Base-by-base conservation (phyloP, 2,113 vertebrate species). In the Tetrax tetrax region DNA sequence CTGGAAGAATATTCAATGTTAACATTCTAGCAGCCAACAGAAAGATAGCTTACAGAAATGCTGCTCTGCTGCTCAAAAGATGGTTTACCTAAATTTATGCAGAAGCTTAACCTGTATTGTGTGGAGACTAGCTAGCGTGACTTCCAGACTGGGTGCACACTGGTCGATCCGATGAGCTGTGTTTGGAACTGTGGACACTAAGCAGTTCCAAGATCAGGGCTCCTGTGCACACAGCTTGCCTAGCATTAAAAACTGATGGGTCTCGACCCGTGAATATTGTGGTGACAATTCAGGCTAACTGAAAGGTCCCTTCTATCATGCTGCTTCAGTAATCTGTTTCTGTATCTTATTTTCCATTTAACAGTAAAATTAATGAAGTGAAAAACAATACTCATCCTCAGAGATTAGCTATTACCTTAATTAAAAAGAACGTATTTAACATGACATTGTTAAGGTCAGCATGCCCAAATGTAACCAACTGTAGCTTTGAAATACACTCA, bases 351-450 rank as follows among this genome's bases (percentile, higher is more conserved):
- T 95, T 94, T 72, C 56, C 22, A 50, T 89, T 84, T 83, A 92
- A 78, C 35, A 83, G 41, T 68, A 92, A 87, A 94, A 92, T 90
- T 84, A 96, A 93, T 23, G 19, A 88, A 61, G 78, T 64, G 69
- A 78, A 82, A 92, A 86, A 31, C 24, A 71, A 29, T 94, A 70
- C n/a, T 38, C 8, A 37, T 71, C 38, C 66, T 81, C 38, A 65
- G 63, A 89, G 20, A 24, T 79, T 54, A 87, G 45, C 60, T 75
- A 37, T 93, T 93, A 53, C 57, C 51, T 90, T 94, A 84, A 97
- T 92, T 96, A 94, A 87, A 93, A 93, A 29, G 56, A 87, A 92
- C 83, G 93, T 94, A 89, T 68, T 81, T 90, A 90, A 87, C 35
- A 25, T 45, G 61, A 71, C 77, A 57, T 87, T 87, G 71, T 88